Percentiles rank a stretch among this genome's conserved stretches.
phyloP scores from a whole-genome alignment of 2,797 vertebrate genomes.

The Kryptolebias ocellatus region DNA sequence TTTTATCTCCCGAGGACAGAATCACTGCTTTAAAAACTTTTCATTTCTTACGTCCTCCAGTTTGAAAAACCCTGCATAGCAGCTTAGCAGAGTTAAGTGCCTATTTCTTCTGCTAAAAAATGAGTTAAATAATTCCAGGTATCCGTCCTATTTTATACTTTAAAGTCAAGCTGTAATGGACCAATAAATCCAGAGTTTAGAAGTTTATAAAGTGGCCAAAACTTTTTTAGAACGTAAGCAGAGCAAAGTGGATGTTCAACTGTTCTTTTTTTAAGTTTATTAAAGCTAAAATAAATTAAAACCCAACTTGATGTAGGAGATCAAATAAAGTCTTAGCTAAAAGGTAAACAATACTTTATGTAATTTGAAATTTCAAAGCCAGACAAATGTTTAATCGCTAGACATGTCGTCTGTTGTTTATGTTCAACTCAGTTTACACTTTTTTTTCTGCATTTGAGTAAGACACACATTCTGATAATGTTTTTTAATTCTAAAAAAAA shows the following conservation, averaged over 20 bases:
- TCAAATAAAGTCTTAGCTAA: background rate
- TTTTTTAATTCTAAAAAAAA: background rate
- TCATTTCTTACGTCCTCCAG: too few relatives aligned
- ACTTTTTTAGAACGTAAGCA: background rate
- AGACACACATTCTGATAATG: background rate
- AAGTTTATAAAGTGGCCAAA: background rate
- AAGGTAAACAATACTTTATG: background rate
- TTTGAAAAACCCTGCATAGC: too few relatives aligned
- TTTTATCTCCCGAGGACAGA: background rate
- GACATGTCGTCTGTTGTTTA: too few relatives aligned
- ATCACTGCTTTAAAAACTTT: too few relatives aligned
- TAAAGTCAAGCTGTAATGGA: background rate
- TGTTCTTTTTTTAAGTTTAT: background rate
- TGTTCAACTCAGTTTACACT: too few relatives aligned
- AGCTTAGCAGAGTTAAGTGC: too few relatives aligned
- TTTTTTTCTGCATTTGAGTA: too few relatives aligned
- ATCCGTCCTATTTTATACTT: background rate
- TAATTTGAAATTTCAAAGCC: background rate
- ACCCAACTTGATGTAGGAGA: background rate
- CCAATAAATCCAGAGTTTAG: background rate
- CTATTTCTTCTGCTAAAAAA: background rate
- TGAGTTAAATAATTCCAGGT: too few relatives aligned
- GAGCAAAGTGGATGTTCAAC: background rate
- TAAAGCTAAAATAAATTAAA: background rate
- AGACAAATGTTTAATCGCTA: too few relatives aligned